Base-by-base conservation (phyloP, 2,797 vertebrate genomes). In the Chelmon rostratus region DNA sequence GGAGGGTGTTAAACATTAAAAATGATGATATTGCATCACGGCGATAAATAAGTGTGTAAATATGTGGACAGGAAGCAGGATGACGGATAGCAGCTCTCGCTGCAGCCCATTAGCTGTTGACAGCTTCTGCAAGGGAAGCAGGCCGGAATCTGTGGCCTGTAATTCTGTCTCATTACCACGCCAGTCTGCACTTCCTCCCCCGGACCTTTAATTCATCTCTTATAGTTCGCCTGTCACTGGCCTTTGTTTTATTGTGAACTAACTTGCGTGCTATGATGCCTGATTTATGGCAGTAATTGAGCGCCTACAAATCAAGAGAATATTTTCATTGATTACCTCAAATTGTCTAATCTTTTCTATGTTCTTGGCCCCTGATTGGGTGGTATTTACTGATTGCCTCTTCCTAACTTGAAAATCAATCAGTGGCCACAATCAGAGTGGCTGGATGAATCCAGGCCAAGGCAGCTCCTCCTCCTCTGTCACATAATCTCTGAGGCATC, bases 331-430 rank as follows among this genome's bases (percentile, higher is more conserved):
- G 98, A 99, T 99, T 97, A 96, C 95, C 92, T 95, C 96, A 97
- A 98, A 98, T 98, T 97, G 98, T 98, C 97, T 97, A 97, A 98
- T 99, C 97, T 97, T 96, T 96, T 96, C 94, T 96, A 96, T 96
- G 97, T 97, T 97, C 97, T 97, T 95, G 96, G 96, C 92, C 95
- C 94, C 96, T 98, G 97, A 98, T 99, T 98, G 97, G 97, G 94
- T 96, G 96, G 97, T 97, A 97, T 97, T 98, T 98, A 98, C 97
- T 96, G 97, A 98, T 97, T 98, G 97, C 96, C 96, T 97, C 82
- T 78, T 88, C 78, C 96, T 96, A 97, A 98, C 97, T 98, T 98
- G 97, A 98, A 99, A 99, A 98, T 99, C 98, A 98, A 99, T 99
- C 97, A 97, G 97, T 94, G 96, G 95, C 95, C 95, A 96, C 97